These are phyloP conservation scores for Mamestra configurata DNA, from an alignment of 1,140 invertebrate genomes.

Conservation along the genomic window DNA sequence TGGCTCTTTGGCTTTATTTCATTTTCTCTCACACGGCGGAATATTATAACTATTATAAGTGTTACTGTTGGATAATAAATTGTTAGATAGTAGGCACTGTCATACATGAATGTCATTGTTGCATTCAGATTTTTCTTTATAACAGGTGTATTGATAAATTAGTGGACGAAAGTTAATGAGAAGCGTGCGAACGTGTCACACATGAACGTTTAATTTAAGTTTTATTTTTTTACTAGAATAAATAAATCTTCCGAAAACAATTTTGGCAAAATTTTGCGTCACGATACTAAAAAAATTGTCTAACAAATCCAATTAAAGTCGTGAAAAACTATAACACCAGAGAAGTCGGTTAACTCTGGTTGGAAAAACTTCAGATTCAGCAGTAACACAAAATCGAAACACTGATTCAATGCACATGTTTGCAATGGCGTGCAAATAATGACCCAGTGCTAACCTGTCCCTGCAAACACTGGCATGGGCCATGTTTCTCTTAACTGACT, in stretches of 20 bases:
- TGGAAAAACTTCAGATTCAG: no score
- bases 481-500: conserved; percentile 14
- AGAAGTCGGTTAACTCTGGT: no score
- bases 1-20: conserved; percentile 5
- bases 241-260: no score
- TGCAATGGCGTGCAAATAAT: conserved; percentile 4
- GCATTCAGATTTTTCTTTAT: neutral
- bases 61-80: conserved; percentile 19
- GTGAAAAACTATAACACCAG: no score
- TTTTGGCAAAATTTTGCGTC: no score
- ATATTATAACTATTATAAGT: neutral
- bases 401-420: neutral
- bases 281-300: no score
- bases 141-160: neutral
- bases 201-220: neutral
- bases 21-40: conserved; percentile 27
- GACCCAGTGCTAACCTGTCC: neutral
- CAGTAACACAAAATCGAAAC: neutral
- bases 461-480: conserved; percentile 1
- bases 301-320: no score
- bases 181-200: neutral
- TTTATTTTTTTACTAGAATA: no score
- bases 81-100: neutral
- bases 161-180: neutral
- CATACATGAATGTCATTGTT: neutral